Percentiles rank a stretch among this genome's conserved stretches.
These are phyloP conservation scores for Peribatodes rhomboidaria DNA, from an alignment of 2,888 invertebrate species.

Conservation along the genomic window DNA sequence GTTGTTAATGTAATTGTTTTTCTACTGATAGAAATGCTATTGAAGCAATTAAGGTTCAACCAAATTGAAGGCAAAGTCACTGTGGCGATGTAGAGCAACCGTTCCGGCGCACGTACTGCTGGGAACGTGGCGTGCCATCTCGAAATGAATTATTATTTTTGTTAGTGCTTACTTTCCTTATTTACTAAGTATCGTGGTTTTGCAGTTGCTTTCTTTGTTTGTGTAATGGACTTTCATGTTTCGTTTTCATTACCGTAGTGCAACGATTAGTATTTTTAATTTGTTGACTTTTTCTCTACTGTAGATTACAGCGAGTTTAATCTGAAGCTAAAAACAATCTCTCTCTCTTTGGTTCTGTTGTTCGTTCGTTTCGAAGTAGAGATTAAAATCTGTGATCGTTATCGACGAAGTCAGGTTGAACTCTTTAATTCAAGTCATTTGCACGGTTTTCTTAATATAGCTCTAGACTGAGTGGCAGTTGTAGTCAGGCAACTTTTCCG, in stretches of 20 bases:
- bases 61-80: not conserved
- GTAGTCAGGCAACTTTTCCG: not conserved
- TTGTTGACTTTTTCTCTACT: not conserved
- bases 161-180: constrained; percentile 23
- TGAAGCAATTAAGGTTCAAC: not conserved
- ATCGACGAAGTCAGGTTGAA: constrained; percentile 4
- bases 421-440: constrained; percentile 1
- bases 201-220: constrained; percentile 1
- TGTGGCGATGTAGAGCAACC: constrained; percentile 5
- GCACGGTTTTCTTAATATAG: not conserved
- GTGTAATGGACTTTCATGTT: constrained; percentile 7
- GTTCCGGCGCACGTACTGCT: constrained; percentile 1
- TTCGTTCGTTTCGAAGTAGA: not conserved
- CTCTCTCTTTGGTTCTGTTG: not conserved
- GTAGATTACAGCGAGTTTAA: not conserved
- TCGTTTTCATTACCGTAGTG: not conserved
- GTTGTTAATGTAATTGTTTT: not conserved
- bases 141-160: constrained; percentile 13
- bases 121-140: constrained; percentile 7
- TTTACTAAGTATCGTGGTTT: constrained; percentile 1
- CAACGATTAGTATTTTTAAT: not conserved
- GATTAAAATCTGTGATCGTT: constrained; percentile 10
- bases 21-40: not conserved
- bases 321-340: not conserved
- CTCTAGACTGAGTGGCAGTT: not conserved